A percentile compares a stretch with the other conserved stretches of the same genome.
Evolutionary conservation across 1,140 invertebrate species (phyloP).

Genomic region (Aphelinus atriplicis): DNA sequence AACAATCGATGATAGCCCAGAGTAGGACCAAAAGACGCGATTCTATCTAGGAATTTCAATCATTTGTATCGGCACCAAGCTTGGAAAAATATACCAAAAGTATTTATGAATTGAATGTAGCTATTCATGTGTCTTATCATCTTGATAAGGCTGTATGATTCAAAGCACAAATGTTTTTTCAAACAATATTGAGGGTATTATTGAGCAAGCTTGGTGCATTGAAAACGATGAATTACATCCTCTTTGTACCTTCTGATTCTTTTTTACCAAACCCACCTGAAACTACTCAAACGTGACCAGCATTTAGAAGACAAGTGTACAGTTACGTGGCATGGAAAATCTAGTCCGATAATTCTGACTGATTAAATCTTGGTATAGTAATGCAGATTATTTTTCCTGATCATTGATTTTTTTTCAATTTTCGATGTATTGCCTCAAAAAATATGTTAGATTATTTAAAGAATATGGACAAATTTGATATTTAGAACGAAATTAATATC

Average conservation of each 20-base stretch:
- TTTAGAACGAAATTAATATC: slow-evolving; percentile 45
- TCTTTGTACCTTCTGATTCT: slow-evolving; percentile 50
- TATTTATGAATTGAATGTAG: slow-evolving; percentile 15
- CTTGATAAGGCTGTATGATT: slow-evolving; percentile 5
- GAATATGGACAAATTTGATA: slow-evolving; percentile 32
- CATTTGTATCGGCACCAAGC: slow-evolving; percentile 21
- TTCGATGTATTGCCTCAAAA: neutral
- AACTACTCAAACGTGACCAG: slow-evolving; percentile 44
- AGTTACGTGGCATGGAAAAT: slow-evolving; percentile 51
- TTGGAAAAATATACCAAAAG: slow-evolving; percentile 13
- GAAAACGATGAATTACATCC: slow-evolving; percentile 30
- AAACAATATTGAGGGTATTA: slow-evolving; percentile 27
- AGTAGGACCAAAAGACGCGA: slow-evolving; percentile 45
- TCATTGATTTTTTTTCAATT: slow-evolving; percentile 6
- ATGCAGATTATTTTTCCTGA: slow-evolving; percentile 43
- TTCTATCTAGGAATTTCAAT: slow-evolving; percentile 47
- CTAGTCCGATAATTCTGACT: slow-evolving; percentile 55
- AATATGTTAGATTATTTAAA: slow-evolving; percentile 5
- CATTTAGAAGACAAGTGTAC: slow-evolving; percentile 48
- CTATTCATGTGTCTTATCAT: slow-evolving; percentile 15
- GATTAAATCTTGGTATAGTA: slow-evolving; percentile 44
- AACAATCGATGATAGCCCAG: slow-evolving; percentile 52
- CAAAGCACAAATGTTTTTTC: slow-evolving; percentile 40
- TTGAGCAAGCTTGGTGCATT: slow-evolving; percentile 22
- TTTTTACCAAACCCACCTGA: slow-evolving; percentile 49